phyloP scores from a whole-genome alignment of 2,888 invertebrate genomes.

The Digitonthophagus gazella region DNA sequence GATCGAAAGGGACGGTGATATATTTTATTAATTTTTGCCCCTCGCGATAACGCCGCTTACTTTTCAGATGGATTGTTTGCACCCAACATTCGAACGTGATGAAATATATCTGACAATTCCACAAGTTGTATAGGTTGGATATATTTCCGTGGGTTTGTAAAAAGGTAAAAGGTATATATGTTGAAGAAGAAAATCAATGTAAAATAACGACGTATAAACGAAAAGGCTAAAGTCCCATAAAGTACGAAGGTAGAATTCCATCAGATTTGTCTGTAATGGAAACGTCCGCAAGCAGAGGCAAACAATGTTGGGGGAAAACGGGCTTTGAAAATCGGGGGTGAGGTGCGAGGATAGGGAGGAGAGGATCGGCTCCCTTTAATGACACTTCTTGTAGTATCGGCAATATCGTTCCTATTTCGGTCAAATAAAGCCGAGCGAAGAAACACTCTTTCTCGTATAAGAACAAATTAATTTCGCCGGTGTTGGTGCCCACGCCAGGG shows the following conservation, averaged over 20 bases:
- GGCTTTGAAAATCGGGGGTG: too few relatives aligned
- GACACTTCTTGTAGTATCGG: not conserved
- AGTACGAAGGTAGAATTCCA: too few relatives aligned
- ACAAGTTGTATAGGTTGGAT: not conserved
- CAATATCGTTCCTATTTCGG: not conserved
- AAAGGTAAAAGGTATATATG: too few relatives aligned
- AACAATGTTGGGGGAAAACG: not conserved
- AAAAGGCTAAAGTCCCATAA: too few relatives aligned
- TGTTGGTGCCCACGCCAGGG: constrained; percentile 8
- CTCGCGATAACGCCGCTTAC: too few relatives aligned
- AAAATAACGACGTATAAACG: too few relatives aligned
- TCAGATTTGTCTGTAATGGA: not conserved
- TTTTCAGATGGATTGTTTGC: not conserved
- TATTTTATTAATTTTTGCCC: not conserved
- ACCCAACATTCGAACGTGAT: not conserved
- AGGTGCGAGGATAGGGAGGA: not conserved
- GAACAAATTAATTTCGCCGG: constrained; percentile 11
- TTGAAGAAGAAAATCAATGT: too few relatives aligned
- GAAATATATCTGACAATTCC: not conserved
- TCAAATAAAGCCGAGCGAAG: not conserved
- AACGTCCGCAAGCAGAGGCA: not conserved
- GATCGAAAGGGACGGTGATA: not conserved
- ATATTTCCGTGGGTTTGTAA: too few relatives aligned
- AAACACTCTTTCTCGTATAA: constrained; percentile 1
- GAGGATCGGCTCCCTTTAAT: not conserved